A percentile compares a stretch with the other conserved stretches of the same genome.
Evolutionary conservation across 2,888 invertebrate species (phyloP).

Genomic region (Lepidochrysops patricia): DNA sequence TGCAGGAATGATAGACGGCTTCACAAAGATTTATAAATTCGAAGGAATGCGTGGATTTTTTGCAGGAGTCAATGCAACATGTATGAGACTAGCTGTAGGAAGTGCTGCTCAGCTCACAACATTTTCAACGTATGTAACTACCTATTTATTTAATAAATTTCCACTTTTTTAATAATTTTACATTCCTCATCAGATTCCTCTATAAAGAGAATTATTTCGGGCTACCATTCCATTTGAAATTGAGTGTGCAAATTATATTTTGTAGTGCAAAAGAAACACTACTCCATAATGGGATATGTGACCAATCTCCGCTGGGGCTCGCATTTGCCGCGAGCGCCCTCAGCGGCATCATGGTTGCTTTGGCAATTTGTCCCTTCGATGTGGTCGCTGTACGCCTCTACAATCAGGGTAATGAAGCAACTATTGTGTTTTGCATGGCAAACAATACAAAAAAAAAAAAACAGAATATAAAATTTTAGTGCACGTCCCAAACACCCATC

Average conservation of each 20-base stretch:
- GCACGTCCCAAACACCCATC: neutral
- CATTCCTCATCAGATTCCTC: too few species aligned
- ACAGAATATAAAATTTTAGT: neutral
- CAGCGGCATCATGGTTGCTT: constrained; percentile 83
- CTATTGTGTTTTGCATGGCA: neutral
- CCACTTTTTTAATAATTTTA: too few species aligned
- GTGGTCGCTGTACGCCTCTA: constrained; percentile 90
- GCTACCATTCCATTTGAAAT: too few species aligned
- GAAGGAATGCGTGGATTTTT: constrained; percentile 80
- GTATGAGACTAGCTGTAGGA: constrained; percentile 85
- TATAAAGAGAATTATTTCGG: too few species aligned
- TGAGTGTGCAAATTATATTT: constrained; percentile 19
- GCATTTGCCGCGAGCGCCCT: constrained; percentile 78
- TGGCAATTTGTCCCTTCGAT: constrained; percentile 90
- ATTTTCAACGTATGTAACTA: constrained; percentile 79
- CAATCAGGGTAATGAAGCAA: constrained; percentile 81
- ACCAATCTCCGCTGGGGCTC: constrained; percentile 47
- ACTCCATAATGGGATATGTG: constrained; percentile 40
- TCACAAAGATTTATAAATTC: constrained; percentile 61
- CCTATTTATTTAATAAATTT: too few species aligned
- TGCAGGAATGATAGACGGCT: constrained; percentile 67
- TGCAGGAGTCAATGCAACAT: constrained; percentile 82
- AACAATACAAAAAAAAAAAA: too few species aligned
- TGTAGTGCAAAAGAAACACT: constrained; percentile 56
- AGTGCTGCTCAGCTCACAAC: constrained; percentile 89